phyloP scores from a whole-genome alignment of 2,888 invertebrate species.

The Diarsia rubi region DNA sequence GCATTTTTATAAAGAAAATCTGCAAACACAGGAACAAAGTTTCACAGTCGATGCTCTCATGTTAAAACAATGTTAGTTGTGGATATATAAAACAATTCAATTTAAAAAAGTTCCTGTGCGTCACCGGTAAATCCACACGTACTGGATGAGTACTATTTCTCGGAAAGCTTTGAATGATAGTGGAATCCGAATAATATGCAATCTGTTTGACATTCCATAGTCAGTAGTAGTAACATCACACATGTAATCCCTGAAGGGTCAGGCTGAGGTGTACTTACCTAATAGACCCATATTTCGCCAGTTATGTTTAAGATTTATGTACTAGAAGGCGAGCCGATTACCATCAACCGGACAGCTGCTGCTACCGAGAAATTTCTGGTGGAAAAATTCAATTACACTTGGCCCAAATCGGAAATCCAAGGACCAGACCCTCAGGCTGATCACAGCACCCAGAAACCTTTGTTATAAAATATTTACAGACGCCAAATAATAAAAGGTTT shows the following conservation, averaged over 20 bases:
- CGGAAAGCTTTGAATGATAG: slow-evolving; percentile 19
- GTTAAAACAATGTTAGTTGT: slow-evolving; percentile 16
- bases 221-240: too few species aligned
- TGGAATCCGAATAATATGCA: slow-evolving; percentile 12
- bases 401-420: too few species aligned
- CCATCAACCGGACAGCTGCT: too few species aligned
- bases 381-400: too few species aligned
- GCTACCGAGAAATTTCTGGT: too few species aligned
- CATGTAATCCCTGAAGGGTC: too few species aligned
- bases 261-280: too few species aligned
- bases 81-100: slow-evolving; percentile 8
- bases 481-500: not conserved
- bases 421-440: too few species aligned
- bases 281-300: too few species aligned
- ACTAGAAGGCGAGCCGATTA: too few species aligned
- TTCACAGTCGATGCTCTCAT: slow-evolving; percentile 57
- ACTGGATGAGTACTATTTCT: not conserved
- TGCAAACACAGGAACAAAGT: slow-evolving; percentile 65
- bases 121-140: slow-evolving; percentile 15
- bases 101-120: not conserved
- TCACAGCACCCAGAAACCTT: not conserved
- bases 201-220: slow-evolving; percentile 1
- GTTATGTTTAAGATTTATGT: too few species aligned
- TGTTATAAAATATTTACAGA: slow-evolving; percentile 5
- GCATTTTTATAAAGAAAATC: slow-evolving; percentile 76